Percentiles rank a stretch among this genome's conserved stretches.
Conservation (phyloP, 2,797 vertebrate genomes). For the Alfaro cultratus region DNA sequence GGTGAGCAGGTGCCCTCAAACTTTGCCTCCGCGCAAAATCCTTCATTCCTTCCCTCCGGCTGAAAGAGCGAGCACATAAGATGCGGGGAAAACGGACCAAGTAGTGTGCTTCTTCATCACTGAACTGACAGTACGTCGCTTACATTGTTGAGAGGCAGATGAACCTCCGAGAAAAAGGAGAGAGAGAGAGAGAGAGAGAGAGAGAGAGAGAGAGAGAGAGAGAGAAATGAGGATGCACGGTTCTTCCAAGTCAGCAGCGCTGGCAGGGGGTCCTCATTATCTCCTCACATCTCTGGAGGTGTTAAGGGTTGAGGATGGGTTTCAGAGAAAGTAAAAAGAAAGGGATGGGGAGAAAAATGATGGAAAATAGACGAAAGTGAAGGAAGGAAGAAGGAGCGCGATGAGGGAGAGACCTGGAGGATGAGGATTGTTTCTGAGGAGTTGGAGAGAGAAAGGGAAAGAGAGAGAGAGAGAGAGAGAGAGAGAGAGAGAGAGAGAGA, state of each 20-base stretch:
- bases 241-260: slow-evolving; percentile 62
- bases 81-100: slow-evolving; percentile 37
- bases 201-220: background rate
- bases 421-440: slow-evolving; percentile 63
- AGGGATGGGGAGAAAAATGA: background rate
- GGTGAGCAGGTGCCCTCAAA: slow-evolving; percentile 77
- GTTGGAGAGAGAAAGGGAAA: slow-evolving; percentile 45
- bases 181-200: background rate
- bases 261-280: slow-evolving; percentile 65
- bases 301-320: slow-evolving; percentile 13
- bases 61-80: slow-evolving; percentile 40
- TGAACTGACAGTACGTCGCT: slow-evolving; percentile 72
- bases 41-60: slow-evolving; percentile 53
- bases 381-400: slow-evolving; percentile 42
- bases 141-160: slow-evolving; percentile 62
- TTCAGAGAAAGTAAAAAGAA: slow-evolving; percentile 24
- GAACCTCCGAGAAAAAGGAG: slow-evolving; percentile 31
- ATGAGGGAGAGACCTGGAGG: slow-evolving; percentile 52
- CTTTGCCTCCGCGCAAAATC: slow-evolving; percentile 74
- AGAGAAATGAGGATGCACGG: slow-evolving; percentile 40
- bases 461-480: slow-evolving; percentile 36
- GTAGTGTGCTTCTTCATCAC: slow-evolving; percentile 65
- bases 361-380: slow-evolving; percentile 45
- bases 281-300: slow-evolving; percentile 58
- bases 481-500: slow-evolving; percentile 51